Conservation (phyloP, 2,113 vertebrate species). For the Lonchura striata region DNA sequence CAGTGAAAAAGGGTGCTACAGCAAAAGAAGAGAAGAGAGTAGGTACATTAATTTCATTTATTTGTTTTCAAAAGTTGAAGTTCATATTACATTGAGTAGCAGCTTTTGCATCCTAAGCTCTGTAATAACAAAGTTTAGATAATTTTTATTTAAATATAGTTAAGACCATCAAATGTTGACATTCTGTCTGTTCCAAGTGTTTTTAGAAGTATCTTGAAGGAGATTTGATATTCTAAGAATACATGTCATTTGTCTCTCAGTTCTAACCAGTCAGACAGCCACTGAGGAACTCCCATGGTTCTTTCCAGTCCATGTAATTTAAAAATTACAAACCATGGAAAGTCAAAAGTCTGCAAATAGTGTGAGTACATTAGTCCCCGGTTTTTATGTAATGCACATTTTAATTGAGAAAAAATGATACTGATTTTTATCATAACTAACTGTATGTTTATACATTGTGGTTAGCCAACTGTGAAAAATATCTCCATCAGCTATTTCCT, state of each 20-base stretch:
- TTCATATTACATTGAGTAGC: background rate
- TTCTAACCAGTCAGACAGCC: background rate
- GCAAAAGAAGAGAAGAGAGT: background rate
- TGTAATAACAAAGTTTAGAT: background rate
- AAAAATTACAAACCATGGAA: background rate
- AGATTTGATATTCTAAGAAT: background rate
- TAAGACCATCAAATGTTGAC: background rate
- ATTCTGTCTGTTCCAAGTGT: background rate
- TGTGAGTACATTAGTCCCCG: background rate
- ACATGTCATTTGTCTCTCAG: rapidly evolving
- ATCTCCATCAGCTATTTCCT: constrained; percentile 52
- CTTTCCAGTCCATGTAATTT: background rate
- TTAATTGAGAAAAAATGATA: background rate
- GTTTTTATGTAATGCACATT: constrained; percentile 17
- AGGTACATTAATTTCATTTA: background rate
- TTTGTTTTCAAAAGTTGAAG: background rate
- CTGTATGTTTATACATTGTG: constrained; percentile 20
- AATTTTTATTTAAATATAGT: background rate
- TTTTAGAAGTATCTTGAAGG: background rate
- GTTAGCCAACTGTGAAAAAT: constrained; percentile 45
- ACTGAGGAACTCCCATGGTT: background rate
- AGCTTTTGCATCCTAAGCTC: background rate
- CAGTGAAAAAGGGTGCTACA: background rate
- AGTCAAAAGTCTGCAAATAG: background rate
- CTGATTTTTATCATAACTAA: constrained; percentile 43